Percentiles rank a stretch among this genome's conserved stretches.
These are phyloP conservation scores for Papio anubis DNA, from an alignment of 2,113 vertebrate species.

Conservation along the genomic window DNA sequence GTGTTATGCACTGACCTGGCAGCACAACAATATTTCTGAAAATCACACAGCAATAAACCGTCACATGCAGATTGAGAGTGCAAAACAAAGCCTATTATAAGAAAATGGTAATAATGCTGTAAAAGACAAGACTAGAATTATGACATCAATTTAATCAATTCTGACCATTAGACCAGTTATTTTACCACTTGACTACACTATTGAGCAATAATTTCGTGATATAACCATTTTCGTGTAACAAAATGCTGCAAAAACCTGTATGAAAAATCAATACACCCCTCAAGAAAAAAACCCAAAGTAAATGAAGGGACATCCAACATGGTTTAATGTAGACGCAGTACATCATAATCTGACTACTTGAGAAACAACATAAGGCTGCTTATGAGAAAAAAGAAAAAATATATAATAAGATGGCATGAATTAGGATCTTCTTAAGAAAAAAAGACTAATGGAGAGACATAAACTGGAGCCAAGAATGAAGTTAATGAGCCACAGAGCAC, in stretches of 20 bases:
- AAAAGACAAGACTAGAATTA: constrained; percentile 18
- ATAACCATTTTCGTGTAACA: constrained; percentile 33
- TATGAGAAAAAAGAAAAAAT: constrained; percentile 23
- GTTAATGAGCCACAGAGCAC: constrained; percentile 68
- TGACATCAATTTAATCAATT: constrained; percentile 37
- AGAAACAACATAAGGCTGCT: background rate
- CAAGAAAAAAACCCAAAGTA: constrained; percentile 34
- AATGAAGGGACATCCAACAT: background rate
- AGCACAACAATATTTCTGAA: constrained; percentile 9
- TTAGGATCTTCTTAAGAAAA: constrained; percentile 44
- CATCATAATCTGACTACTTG: background rate
- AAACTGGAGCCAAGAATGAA: constrained; percentile 52
- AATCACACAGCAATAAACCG: background rate
- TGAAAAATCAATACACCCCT: background rate
- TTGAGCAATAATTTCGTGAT: constrained; percentile 6
- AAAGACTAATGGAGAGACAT: constrained; percentile 36
- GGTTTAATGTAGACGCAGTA: background rate
- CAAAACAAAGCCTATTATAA: constrained; percentile 2
- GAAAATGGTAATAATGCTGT: background rate
- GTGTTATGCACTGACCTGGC: background rate
- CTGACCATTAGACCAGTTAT: background rate
- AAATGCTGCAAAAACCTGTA: constrained; percentile 1
- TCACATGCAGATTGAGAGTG: background rate
- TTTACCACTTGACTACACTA: constrained; percentile 30
- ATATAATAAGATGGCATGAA: constrained; percentile 11